Conservation (phyloP, 2,888 invertebrate genomes). For the Pseudococcus jackbeardsleyi region DNA sequence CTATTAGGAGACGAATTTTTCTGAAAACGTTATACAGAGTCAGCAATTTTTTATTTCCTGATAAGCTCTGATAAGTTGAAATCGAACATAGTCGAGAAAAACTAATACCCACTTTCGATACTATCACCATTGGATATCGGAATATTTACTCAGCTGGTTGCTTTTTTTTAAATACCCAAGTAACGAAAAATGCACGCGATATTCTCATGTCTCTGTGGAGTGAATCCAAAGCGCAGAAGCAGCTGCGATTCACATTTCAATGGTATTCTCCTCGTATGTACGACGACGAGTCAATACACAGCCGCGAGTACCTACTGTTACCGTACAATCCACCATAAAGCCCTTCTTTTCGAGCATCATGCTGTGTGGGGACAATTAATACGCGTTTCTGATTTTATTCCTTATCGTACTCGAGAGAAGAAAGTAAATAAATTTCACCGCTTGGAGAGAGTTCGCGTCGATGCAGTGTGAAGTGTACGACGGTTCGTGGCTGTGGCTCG, state of each 20-base stretch:
- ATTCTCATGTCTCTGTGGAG: neutral
- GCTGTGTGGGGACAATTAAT: constrained; percentile 23
- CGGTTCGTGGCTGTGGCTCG: neutral
- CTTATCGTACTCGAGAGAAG: constrained; percentile 24
- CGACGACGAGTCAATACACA: neutral
- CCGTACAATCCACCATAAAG: neutral
- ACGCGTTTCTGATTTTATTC: constrained; percentile 5
- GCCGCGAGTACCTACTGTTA: neutral
- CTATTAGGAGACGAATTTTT: neutral
- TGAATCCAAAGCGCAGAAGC: constrained; percentile 1
- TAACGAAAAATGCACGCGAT: constrained; percentile 10
- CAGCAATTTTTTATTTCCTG: neutral
- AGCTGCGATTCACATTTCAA: neutral
- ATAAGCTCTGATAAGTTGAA: neutral
- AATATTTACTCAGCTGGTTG: neutral
- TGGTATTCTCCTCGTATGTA: neutral
- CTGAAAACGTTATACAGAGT: neutral
- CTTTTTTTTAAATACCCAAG: neutral
- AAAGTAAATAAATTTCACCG: constrained; percentile 49
- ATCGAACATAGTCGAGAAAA: neutral
- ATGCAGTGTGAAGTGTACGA: neutral
- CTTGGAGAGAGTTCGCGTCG: constrained; percentile 28
- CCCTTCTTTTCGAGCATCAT: constrained; percentile 37
- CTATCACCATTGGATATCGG: neutral
- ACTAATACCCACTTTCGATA: neutral